Base-by-base conservation (phyloP, 2,888 invertebrate species). In the Troides oblongomaculatus region DNA sequence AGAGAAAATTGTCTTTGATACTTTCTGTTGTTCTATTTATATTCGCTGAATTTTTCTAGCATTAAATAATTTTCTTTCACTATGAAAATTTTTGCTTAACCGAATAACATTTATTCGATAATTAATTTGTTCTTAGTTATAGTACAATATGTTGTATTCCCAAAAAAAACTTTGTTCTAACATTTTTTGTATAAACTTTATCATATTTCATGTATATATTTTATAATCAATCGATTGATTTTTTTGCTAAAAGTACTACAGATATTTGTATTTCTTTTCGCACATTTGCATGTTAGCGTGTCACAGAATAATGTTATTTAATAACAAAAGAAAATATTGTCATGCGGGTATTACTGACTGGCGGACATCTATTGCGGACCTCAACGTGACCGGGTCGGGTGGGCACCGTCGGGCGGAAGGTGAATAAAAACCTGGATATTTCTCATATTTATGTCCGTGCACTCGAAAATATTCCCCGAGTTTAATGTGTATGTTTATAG, bases 381-480 rank as follows among this genome's bases (percentile, higher is more conserved):
- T 81, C 87, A 85, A 86, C 50, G 85, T 87, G 86, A 84, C 84
- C 86, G 82, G 79, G 74, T 78, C 77, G 77, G 71, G 65, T 71
- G 72, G 72, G 67, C 64, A 78, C 80, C 78, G 70, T 77, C 73
- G 84, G 80, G 83, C 74, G 86, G 79, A 83, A 86, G 86, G 86
- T 86, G 88, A 85, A 86, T 86, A 89, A 90, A 90, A 92, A 91
- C 88, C 84, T 86, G 85, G 84, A 89, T 88, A 91, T 90, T 88
- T 89, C 88, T 90, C 92, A 92, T 92, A 92, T 92, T 92, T 90
- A 91, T 90, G 87, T 88, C 85, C 83, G 88, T 92, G 88, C 89
- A 90, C 86, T 90, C 87, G 86, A 92, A 89, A 90, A 90, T 90
- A 89, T 90, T 88, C 85, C 80, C 83, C 82, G 84, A 85, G 90